A percentile compares a stretch with the other conserved stretches of the same genome.
phyloP scores from a whole-genome alignment of 2,113 vertebrate genomes.

The Callaeas wilsoni region DNA sequence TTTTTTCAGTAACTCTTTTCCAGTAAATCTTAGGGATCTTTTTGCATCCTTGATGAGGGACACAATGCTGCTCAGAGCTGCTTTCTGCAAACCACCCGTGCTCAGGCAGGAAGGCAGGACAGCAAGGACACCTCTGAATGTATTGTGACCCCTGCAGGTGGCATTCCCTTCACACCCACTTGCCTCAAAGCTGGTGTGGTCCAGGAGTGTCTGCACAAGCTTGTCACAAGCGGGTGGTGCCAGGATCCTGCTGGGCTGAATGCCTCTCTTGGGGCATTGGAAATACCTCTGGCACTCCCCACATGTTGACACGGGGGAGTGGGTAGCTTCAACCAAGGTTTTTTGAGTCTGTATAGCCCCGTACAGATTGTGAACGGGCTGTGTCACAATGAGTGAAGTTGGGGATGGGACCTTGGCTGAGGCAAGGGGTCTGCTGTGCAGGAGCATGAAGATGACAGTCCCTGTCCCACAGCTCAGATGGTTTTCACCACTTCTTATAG shows the following conservation, averaged over 20 bases:
- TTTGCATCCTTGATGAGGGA: background rate
- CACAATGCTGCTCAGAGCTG: background rate
- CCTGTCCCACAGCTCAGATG: background rate
- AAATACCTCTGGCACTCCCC: background rate
- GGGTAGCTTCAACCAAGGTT: background rate
- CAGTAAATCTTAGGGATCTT: background rate
- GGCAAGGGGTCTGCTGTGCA: background rate
- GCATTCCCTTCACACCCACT: background rate
- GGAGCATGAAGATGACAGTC: background rate
- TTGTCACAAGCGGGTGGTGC: background rate
- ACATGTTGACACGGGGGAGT: background rate
- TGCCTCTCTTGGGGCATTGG: background rate
- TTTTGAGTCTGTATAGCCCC: background rate
- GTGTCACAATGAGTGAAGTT: background rate
- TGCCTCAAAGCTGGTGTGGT: background rate
- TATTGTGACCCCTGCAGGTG: background rate
- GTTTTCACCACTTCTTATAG: background rate
- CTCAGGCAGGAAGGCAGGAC: background rate
- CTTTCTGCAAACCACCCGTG: background rate
- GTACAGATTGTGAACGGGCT: background rate
- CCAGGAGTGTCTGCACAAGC: background rate
- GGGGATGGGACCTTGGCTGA: background rate
- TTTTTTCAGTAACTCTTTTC: background rate
- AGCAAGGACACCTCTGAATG: background rate
- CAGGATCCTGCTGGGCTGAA: background rate